Evolutionary conservation across 2,888 invertebrate genomes (phyloP).

Genomic region (Homarus gammarus): DNA sequence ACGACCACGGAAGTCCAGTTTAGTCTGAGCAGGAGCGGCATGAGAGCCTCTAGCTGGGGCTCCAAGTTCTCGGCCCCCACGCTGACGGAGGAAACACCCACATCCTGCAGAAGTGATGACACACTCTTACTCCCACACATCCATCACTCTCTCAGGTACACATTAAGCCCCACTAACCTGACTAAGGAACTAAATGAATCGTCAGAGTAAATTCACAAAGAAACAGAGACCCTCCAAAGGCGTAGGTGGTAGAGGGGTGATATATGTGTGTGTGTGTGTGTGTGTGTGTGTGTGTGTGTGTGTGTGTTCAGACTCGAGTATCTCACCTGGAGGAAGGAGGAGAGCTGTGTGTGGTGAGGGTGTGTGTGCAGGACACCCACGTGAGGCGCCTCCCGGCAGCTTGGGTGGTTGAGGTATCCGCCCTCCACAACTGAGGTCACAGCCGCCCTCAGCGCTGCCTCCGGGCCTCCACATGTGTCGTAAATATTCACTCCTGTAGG

Average conservation of each 20-base stretch:
- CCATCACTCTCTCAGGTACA: too few relatives aligned
- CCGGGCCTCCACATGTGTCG: constrained; percentile 77
- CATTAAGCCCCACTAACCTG: too few relatives aligned
- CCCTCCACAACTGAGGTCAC: constrained; percentile 77
- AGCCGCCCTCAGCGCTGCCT: constrained; percentile 77
- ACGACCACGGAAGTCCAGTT: constrained; percentile 66
- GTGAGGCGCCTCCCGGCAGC: constrained; percentile 35
- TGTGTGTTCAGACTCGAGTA: too few relatives aligned
- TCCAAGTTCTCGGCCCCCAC: constrained; percentile 17
- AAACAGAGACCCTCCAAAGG: too few relatives aligned
- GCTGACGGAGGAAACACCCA: constrained; percentile 33
- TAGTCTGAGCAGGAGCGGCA: constrained; percentile 42
- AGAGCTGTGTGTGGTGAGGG: constrained; percentile 32
- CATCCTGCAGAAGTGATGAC: constrained; percentile 36
- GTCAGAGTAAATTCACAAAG: too few relatives aligned
- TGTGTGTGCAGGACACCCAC: constrained; percentile 46
- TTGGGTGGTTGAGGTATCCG: constrained; percentile 77
- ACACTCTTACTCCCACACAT: too few relatives aligned
- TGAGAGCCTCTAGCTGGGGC: constrained; percentile 53
- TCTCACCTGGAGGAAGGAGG: constrained; percentile 51
- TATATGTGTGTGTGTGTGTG: too few relatives aligned
- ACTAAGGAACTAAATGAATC: too few relatives aligned
- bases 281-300: too few relatives aligned
- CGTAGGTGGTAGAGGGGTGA: too few relatives aligned
- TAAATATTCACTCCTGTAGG: constrained; percentile 77